Evolutionary conservation across 2,888 invertebrate genomes (phyloP), one percentile per base, ranked within the genome.

Genomic region (Eurytoma adleriae): DNA sequence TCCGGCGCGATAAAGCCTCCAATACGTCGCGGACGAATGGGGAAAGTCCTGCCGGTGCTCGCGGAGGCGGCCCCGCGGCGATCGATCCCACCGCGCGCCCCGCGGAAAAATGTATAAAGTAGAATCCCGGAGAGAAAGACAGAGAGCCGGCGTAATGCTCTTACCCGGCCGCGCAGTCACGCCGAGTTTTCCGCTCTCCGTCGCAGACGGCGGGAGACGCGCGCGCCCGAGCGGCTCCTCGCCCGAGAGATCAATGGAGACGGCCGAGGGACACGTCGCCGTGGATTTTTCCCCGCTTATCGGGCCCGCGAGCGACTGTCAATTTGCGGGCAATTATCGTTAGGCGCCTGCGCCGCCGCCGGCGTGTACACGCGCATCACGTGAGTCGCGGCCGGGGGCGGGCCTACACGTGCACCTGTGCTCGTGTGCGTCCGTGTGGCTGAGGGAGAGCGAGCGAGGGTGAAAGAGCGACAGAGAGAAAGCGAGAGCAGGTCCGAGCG

Each of bases 341-440:
- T 77, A 80, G 82, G 86, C 87, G 86, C 85, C 83, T 86, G 86
- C 86, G 86, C 85, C 80, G 82, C 3, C 12, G 72, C 40, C 40
- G 12, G 59, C 68, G n/a, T 52, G 52, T 30, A 82, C 24, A 24
- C 24, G 40, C 30, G 40, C 40, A 10, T 86, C 86, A 85, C 85
- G 86, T 86, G 85, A 86, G 85, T 84, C 80, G 80, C 82, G 82
- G 82, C 82, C 83, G 84, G 84, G 84, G 82, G 40, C 57, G 52
- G 30, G 20, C 27, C 13, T 16, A 14, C 54, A 5, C n/a, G 5
- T 7, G 16, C 16, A 52, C 4, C n/a, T 18, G 59, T 66, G 18
- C 20, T 20, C 16, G 24, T 18, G 27, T 30, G 10, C 14, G 62
- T 16, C 30, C 16, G 62, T 30, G 69, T 18, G 1, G 4, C 48